These are phyloP conservation scores for Pollenia angustigena DNA, from an alignment of 2,888 invertebrate species.

Conservation along the genomic window DNA sequence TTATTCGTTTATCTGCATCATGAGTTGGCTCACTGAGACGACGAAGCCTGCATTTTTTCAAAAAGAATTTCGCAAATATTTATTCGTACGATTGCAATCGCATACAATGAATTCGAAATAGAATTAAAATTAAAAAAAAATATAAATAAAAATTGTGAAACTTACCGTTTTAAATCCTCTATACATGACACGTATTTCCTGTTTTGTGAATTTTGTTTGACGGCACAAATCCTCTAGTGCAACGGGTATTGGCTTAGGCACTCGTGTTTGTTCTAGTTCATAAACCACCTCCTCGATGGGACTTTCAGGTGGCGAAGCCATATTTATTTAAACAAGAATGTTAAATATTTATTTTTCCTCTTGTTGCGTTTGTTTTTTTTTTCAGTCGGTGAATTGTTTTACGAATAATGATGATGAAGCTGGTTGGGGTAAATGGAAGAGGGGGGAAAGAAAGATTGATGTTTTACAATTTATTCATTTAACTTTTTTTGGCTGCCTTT, in stretches of 20 bases:
- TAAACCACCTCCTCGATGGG: conserved; percentile 94
- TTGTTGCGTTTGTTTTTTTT: conserved; percentile 7
- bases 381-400: not conserved
- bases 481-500: conserved; percentile 19
- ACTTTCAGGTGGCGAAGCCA: conserved; percentile 94
- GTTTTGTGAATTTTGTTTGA: conserved; percentile 97
- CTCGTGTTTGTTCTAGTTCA: conserved; percentile 91
- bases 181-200: conserved; percentile 98
- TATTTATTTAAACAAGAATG: conserved; percentile 79
- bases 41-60: conserved; percentile 9
- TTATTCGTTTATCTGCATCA: conserved; percentile 32
- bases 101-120: conserved; percentile 33
- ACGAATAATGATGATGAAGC: not conserved
- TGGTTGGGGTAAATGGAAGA: not conserved
- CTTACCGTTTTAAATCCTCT: conserved; percentile 93
- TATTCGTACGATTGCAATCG: not conserved
- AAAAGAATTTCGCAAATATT: conserved; percentile 19
- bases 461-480: conserved; percentile 22
- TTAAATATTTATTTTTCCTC: conserved; percentile 10
- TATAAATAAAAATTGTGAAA: conserved; percentile 34
- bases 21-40: conserved; percentile 4
- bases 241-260: conserved; percentile 92
- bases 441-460: not conserved
- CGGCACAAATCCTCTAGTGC: conserved; percentile 95
- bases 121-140: conserved; percentile 28